These are phyloP conservation scores for Umimayanthus kanabou DNA, from an alignment of 92 coral and sea anemone species.

Conservation along the genomic window DNA sequence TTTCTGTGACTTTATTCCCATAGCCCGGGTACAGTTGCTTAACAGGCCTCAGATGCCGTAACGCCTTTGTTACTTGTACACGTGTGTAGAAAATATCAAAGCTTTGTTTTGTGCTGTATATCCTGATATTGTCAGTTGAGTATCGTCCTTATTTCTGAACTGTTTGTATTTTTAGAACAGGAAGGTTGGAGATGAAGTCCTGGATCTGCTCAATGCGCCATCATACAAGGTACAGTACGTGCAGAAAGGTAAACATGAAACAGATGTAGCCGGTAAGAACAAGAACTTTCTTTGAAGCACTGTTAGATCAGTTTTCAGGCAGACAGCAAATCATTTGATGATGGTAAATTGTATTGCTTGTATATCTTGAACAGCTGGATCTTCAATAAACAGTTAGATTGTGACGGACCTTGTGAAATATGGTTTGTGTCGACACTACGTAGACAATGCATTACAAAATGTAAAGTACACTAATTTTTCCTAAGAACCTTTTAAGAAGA, in stretches of 20 bases:
- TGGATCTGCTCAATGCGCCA: slow-evolving; percentile 91
- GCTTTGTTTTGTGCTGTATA: neutral
- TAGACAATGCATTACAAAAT: no score
- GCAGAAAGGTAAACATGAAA: neutral
- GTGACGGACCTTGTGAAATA: no score
- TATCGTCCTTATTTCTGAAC: neutral
- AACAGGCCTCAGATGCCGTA: neutral
- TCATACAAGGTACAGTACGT: slow-evolving; percentile 78
- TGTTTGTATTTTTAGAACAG: slow-evolving; percentile 65
- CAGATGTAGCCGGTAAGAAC: neutral
- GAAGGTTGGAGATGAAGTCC: slow-evolving; percentile 94
- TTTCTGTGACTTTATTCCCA: no score
- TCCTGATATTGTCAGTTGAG: no score
- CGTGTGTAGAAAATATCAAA: neutral
- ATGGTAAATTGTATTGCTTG: neutral
- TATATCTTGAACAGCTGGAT: no score
- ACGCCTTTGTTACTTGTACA: neutral
- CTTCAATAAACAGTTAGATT: no score
- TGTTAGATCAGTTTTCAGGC: neutral
- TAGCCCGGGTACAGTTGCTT: no score
- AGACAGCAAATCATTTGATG: neutral
- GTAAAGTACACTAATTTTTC: no score
- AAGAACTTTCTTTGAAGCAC: no score
- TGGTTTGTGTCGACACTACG: no score
- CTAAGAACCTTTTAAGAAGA: no score